A percentile compares a stretch with the other conserved stretches of the same genome.
Conservation (phyloP, 2,888 invertebrate species). For the Prosapia bicincta region DNA sequence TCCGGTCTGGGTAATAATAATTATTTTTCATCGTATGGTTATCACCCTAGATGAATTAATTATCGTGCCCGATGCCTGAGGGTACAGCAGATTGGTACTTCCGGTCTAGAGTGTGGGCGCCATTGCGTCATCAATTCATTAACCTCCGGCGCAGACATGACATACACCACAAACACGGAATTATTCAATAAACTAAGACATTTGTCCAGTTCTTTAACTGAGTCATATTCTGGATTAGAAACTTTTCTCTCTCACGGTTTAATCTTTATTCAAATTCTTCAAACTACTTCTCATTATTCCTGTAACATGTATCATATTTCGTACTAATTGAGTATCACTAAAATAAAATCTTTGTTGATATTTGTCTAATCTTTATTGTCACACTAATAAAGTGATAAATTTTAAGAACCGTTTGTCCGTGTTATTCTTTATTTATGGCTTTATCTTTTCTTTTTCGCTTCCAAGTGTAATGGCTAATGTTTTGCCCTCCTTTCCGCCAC, state of each 20-base stretch:
- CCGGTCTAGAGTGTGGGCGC: slow-evolving; percentile 16
- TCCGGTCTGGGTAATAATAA: slow-evolving; percentile 25
- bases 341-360: too few relatives aligned
- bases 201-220: neutral
- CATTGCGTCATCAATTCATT: slow-evolving; percentile 26
- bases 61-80: slow-evolving; percentile 24
- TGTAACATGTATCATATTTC: too few relatives aligned
- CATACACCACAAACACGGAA: neutral
- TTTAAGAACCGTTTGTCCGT: too few relatives aligned
- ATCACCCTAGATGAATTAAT: slow-evolving; percentile 29
- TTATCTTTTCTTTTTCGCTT: too few relatives aligned
- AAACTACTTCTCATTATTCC: too few relatives aligned
- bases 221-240: neutral
- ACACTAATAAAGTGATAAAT: too few relatives aligned
- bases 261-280: too few relatives aligned
- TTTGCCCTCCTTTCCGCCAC: neutral
- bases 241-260: neutral
- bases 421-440: too few relatives aligned
- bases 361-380: too few relatives aligned
- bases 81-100: slow-evolving; percentile 21
- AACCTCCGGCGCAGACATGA: slow-evolving; percentile 5
- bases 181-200: neutral
- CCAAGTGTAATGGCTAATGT: neutral
- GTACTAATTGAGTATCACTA: too few relatives aligned
- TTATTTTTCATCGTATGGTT: slow-evolving; percentile 29